These are phyloP conservation scores for Peromyscus californicus DNA, from an alignment of 2,113 vertebrate species.

Conservation along the genomic window DNA sequence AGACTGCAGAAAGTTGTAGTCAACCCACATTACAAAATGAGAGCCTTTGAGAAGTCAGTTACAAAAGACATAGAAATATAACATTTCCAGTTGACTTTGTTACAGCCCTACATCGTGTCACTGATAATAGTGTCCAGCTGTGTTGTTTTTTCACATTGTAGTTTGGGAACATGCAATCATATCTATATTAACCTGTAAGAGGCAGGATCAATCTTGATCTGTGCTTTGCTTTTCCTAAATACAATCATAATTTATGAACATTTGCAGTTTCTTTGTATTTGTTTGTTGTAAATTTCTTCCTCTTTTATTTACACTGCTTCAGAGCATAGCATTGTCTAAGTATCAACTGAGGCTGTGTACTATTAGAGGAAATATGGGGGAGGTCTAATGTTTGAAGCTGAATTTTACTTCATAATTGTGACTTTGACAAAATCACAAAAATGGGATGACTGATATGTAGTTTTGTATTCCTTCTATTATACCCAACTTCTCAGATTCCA, in stretches of 20 bases:
- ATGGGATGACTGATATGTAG: background rate
- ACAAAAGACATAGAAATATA: no score
- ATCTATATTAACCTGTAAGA: no score
- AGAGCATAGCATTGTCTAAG: background rate
- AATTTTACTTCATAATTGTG: background rate
- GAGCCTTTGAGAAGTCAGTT: no score
- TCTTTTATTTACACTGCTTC: background rate
- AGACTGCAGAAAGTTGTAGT: no score
- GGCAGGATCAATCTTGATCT: no score
- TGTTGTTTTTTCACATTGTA: no score
- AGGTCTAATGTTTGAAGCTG: background rate
- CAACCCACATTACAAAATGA: no score
- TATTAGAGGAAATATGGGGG: background rate
- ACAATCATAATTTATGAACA: background rate
- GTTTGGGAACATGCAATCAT: no score
- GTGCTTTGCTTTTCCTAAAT: background rate
- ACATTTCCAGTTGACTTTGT: no score
- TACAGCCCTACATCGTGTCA: no score
- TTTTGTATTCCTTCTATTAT: background rate
- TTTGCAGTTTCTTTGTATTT: background rate
- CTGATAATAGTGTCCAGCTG: no score
- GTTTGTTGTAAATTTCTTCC: background rate
- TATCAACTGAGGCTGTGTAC: background rate
- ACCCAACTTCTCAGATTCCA: background rate
- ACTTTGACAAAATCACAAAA: background rate